Percentiles rank a stretch among this genome's conserved stretches.
Conservation (phyloP, 2,888 invertebrate species). For the Agrenia bidenticulata region DNA sequence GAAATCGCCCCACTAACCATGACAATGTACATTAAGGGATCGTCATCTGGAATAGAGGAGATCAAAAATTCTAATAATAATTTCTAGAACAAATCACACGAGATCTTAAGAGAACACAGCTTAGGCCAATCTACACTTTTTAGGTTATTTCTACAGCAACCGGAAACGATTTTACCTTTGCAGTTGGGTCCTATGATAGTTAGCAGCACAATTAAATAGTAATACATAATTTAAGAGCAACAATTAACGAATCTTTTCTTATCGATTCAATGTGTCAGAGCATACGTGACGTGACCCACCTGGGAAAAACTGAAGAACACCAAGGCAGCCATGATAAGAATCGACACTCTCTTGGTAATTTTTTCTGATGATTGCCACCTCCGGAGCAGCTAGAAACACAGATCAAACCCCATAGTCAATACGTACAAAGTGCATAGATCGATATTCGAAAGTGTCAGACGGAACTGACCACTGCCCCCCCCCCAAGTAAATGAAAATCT, state of each 20-base stretch:
- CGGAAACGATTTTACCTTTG: constrained; percentile 7
- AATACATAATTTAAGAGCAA: too few species aligned
- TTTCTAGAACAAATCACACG: too few species aligned
- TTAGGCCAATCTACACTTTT: too few species aligned
- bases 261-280: too few species aligned
- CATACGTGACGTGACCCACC: constrained; percentile 57
- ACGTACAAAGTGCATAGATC: too few species aligned
- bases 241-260: too few species aligned
- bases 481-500: too few species aligned
- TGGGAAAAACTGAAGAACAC: constrained; percentile 83
- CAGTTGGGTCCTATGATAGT: constrained; percentile 8
- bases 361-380: constrained; percentile 84
- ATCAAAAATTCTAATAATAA: too few species aligned
- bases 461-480: not conserved
- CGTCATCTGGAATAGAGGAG: constrained; percentile 62
- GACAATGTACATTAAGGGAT: constrained; percentile 81
- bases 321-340: constrained; percentile 88
- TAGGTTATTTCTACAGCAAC: not conserved
- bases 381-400: constrained; percentile 67
- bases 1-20: constrained; percentile 95
- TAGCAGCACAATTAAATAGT: not conserved
- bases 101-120: too few species aligned
- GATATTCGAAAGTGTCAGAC: not conserved
- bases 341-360: constrained; percentile 89
- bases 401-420: constrained; percentile 20